Base-by-base conservation (phyloP, 2,888 invertebrate genomes). In the Melipona beecheii region DNA sequence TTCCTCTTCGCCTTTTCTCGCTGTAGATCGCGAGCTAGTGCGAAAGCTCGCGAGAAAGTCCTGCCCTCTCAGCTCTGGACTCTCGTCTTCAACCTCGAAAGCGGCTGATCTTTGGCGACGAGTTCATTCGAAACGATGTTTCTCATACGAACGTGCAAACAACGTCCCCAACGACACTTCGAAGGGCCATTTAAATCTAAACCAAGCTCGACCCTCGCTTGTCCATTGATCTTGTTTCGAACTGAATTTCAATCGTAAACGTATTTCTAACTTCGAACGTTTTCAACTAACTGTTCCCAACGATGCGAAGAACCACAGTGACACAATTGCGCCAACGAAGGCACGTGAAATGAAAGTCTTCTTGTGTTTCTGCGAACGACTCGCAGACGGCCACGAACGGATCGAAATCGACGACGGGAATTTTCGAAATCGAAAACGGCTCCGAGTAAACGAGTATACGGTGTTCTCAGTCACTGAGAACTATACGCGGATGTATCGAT, bases 401-500 rank as follows among this genome's bases (percentile, higher is more conserved):
- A 31, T 27, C 54, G 17, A 31, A 56, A 54, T 21, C 11, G 13
- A 13, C 64, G 11, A 15, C 15, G n/a, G 5, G 2, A 17, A 43
- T 65, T 65, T 52, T 43, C 49, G 43, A 71, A 65, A 60, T 27
- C 27, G 13, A n/a, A n/a, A n/a, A 11, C 74, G 56, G 27, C 31
- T 60, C 74, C 72, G 81, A 69, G 56, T 79, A 81, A 73, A 49
- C 85, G 76, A 85, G 83, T 66, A 83, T 83, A 76, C 56, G 65
- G 70, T 74, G 81, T 60, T 79, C 86, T 86, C 79, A 76, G 79
- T 83, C 70, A 92, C 92, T 91, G 92, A 91, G 88, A 90, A 91
- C 92, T 91, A 86, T 86, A 88, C 89, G 90, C 84, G 88, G 90
- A 91, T 92, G 91, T 92, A 94, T 94, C 93, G 93, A 93, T 93